Conservation (phyloP, 2,797 vertebrate species). For the Pantherophis vulpinus region DNA sequence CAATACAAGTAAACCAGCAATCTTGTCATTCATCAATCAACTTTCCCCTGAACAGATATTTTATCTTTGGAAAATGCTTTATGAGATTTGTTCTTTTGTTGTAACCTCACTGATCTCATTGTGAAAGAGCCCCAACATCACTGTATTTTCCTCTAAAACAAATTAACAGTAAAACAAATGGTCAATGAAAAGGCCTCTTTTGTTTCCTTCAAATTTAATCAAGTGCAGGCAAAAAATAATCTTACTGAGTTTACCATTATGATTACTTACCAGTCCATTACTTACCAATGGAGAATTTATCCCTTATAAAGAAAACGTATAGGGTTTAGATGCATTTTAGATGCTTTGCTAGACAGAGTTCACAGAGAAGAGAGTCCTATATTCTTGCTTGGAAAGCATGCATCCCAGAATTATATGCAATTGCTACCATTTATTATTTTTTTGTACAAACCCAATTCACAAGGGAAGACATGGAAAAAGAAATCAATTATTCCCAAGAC, state of each 20-base stretch:
- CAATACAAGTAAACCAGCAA: background rate
- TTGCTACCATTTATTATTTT: background rate
- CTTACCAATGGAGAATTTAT: background rate
- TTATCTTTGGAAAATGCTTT: background rate
- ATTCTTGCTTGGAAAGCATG: no score
- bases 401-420: background rate
- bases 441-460: background rate
- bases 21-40: background rate
- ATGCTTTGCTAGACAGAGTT: background rate
- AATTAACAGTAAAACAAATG: background rate
- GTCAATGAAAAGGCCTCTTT: background rate
- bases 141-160: background rate
- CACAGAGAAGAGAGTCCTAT: background rate
- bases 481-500: background rate
- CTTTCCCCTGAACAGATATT: background rate
- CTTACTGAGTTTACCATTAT: background rate
- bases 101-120: background rate
- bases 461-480: background rate
- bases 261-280: no score
- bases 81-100: background rate
- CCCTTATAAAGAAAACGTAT: background rate
- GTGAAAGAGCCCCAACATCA: background rate
- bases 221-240: background rate
- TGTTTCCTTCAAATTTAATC: background rate
- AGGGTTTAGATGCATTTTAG: background rate